Conservation (phyloP, 2,797 vertebrate species). For the Nyctalus aviator region DNA sequence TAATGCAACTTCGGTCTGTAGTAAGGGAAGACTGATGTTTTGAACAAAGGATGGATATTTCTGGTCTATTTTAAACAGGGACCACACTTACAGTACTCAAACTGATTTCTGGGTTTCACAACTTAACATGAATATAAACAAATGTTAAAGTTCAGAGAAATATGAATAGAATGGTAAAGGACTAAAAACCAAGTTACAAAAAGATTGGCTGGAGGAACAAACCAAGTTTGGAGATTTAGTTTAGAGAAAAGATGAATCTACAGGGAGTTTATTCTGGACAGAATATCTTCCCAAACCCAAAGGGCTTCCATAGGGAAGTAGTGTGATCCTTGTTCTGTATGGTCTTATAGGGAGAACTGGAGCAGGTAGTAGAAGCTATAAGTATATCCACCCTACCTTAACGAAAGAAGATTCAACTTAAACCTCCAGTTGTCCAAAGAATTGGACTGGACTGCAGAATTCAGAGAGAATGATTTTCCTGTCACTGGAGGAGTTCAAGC, state of each 20-base stretch:
- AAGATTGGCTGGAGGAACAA: background rate
- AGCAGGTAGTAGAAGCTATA: background rate
- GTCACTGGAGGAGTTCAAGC: slow-evolving; percentile 3
- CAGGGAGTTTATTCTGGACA: background rate
- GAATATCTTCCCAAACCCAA: background rate
- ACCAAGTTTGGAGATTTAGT: background rate
- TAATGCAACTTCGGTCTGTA: slow-evolving; percentile 1
- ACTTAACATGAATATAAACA: slow-evolving; percentile 43
- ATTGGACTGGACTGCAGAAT: background rate
- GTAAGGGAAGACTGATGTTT: slow-evolving; percentile 1
- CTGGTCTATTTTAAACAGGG: background rate
- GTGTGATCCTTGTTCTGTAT: background rate
- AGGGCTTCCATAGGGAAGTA: background rate
- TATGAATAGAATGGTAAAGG: background rate
- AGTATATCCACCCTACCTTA: background rate
- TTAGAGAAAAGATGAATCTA: slow-evolving; percentile 15
- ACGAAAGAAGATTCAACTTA: slow-evolving; percentile 20
- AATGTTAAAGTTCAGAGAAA: slow-evolving; percentile 40
- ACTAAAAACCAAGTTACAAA: background rate
- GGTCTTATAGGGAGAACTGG: background rate
- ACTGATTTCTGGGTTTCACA: slow-evolving; percentile 29
- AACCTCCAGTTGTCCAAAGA: background rate
- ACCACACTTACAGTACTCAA: background rate
- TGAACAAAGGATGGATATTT: background rate
- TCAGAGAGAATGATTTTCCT: slow-evolving; percentile 19